phyloP scores from a whole-genome alignment of 2,797 vertebrate species.

The Chloroceryle amazona region DNA sequence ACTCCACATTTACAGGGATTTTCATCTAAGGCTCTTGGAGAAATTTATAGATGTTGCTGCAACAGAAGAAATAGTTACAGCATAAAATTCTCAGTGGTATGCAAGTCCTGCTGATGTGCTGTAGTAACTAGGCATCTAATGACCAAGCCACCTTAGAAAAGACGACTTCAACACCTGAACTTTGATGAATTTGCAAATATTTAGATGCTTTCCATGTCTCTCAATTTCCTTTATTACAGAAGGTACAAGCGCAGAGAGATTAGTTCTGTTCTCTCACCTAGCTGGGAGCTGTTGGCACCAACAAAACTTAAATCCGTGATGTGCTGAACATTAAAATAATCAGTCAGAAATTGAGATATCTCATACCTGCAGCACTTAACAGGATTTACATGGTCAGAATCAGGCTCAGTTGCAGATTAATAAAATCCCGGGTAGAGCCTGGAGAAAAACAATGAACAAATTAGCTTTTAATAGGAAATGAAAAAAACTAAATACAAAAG shows the following conservation, averaged over 20 bases:
- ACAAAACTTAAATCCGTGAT: background rate
- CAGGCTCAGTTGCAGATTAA: background rate
- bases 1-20: background rate
- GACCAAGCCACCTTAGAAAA: background rate
- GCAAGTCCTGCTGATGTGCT: fast-evolving
- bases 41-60: background rate
- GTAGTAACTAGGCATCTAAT: background rate
- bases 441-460: background rate
- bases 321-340: background rate
- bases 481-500: background rate
- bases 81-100: background rate
- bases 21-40: background rate
- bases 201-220: background rate
- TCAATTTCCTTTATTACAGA: background rate
- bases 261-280: background rate
- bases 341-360: background rate
- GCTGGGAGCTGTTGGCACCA: background rate
- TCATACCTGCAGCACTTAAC: background rate
- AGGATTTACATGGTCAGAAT: background rate
- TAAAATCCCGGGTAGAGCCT: background rate
- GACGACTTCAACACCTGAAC: background rate
- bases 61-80: background rate
- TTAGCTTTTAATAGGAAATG: background rate
- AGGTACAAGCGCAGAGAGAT: background rate
- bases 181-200: background rate